Percentiles rank a stretch among this genome's conserved stretches.
Conservation (phyloP, 2,113 vertebrate species). For the Martes martes region DNA sequence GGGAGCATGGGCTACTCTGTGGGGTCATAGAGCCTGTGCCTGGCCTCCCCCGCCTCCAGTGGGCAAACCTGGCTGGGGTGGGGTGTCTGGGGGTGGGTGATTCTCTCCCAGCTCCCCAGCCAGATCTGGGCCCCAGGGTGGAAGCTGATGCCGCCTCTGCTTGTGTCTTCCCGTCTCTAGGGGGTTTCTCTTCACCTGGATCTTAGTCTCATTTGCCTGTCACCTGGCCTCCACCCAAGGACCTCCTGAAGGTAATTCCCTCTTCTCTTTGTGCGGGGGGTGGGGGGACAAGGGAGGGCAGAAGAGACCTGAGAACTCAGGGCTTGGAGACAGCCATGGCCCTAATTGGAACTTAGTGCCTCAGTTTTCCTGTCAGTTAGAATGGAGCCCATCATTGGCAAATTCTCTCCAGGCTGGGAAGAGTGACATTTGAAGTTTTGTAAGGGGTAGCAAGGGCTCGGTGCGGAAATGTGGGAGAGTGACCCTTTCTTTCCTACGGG, state of each 20-base stretch:
- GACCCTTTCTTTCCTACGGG: fast-evolving
- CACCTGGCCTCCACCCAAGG: slow-evolving; percentile 94
- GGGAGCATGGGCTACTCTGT: neutral
- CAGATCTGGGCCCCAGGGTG: neutral
- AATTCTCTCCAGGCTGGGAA: neutral
- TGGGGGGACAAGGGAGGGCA: neutral
- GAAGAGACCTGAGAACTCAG: neutral
- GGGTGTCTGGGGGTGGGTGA: neutral
- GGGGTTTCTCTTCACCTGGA: slow-evolving; percentile 94
- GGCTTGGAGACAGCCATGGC: neutral
- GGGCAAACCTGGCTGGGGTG: neutral
- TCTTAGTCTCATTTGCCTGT: slow-evolving; percentile 91
- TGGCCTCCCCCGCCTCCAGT: neutral
- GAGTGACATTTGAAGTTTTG: neutral
- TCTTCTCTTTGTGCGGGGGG: slow-evolving; percentile 52
- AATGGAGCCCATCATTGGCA: neutral
- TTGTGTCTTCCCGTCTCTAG: slow-evolving; percentile 81
- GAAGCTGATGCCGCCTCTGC: slow-evolving; percentile 63
- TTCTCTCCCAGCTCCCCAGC: neutral
- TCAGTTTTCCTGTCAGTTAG: slow-evolving; percentile 38
- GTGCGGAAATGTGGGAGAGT: neutral
- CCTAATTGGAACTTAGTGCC: neutral
- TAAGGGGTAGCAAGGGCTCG: neutral
- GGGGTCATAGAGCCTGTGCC: neutral
- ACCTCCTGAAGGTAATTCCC: slow-evolving; percentile 93